phyloP scores from a whole-genome alignment of 2,888 invertebrate genomes.

The Macrophya alboannulata region DNA sequence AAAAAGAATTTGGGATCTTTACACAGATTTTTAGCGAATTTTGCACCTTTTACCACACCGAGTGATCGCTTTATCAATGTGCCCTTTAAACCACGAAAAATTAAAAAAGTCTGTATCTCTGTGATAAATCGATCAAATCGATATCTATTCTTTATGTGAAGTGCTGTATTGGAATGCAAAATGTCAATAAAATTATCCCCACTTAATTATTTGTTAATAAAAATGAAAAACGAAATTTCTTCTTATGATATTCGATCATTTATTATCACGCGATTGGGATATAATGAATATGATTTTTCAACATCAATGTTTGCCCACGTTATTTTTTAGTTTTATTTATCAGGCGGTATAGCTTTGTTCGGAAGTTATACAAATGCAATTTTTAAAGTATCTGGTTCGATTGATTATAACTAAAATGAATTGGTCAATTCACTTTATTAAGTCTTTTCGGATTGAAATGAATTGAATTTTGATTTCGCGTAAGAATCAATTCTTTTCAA shows the following conservation, averaged over 20 bases:
- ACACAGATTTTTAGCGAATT: slow-evolving; percentile 39
- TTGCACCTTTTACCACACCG: slow-evolving; percentile 47
- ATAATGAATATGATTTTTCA: not conserved
- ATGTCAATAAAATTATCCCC: slow-evolving; percentile 27
- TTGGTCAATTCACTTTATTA: not conserved
- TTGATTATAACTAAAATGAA: not conserved
- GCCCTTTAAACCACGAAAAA: slow-evolving; percentile 48
- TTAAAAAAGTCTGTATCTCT: slow-evolving; percentile 56
- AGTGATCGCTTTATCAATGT: slow-evolving; percentile 48
- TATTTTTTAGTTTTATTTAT: not conserved
- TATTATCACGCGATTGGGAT: not conserved
- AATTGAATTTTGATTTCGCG: not conserved
- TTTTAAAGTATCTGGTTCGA: too few relatives aligned
- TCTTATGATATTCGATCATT: slow-evolving; percentile 36
- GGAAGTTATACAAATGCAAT: not conserved
- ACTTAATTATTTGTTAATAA: slow-evolving; percentile 24
- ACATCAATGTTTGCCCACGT: not conserved
- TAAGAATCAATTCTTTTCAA: not conserved
- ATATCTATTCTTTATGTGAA: slow-evolving; percentile 29
- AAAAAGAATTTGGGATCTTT: slow-evolving; percentile 21
- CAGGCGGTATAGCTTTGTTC: not conserved
- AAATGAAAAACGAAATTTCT: slow-evolving; percentile 48
- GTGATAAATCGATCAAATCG: slow-evolving; percentile 56
- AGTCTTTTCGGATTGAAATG: not conserved
- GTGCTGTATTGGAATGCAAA: not conserved